These are phyloP conservation scores for Xylophagus ater DNA, from an alignment of 2,888 invertebrate species.

Conservation along the genomic window DNA sequence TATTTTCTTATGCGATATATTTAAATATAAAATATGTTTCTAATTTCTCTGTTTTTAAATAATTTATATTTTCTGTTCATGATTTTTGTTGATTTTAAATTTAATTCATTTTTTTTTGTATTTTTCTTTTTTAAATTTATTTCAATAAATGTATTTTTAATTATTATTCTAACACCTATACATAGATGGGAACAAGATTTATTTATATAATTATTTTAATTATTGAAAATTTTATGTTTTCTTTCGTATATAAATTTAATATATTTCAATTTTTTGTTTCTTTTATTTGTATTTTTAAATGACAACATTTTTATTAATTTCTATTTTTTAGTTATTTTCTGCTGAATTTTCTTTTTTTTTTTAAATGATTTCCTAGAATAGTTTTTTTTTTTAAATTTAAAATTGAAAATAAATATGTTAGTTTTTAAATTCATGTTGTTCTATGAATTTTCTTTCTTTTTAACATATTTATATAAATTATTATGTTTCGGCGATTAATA, in stretches of 20 bases:
- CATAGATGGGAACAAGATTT: slow-evolving; percentile 14
- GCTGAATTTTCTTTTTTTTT: background rate
- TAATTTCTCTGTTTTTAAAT: too few relatives aligned
- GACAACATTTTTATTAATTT: background rate
- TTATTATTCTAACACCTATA: slow-evolving; percentile 13
- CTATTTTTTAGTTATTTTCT: slow-evolving; percentile 1
- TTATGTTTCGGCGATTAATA: too few relatives aligned
- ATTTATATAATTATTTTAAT: slow-evolving; percentile 1
- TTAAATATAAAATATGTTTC: too few relatives aligned
- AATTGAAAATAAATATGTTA: too few relatives aligned
- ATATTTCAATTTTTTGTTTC: too few relatives aligned
- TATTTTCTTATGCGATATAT: too few relatives aligned
- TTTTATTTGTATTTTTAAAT: background rate
- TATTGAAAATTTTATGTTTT: background rate
- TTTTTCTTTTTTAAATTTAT: background rate
- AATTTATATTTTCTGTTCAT: background rate
- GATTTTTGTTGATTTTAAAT: background rate
- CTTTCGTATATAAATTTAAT: too few relatives aligned
- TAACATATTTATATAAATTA: too few relatives aligned
- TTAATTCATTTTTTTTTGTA: background rate
- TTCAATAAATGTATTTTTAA: background rate
- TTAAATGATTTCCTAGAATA: background rate
- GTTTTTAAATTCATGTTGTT: too few relatives aligned
- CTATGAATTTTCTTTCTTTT: background rate
- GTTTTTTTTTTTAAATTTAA: too few relatives aligned